A percentile compares a stretch with the other conserved stretches of the same genome.
Evolutionary conservation across 2,797 vertebrate species (phyloP).

Genomic region (Remorina albescens): DNA sequence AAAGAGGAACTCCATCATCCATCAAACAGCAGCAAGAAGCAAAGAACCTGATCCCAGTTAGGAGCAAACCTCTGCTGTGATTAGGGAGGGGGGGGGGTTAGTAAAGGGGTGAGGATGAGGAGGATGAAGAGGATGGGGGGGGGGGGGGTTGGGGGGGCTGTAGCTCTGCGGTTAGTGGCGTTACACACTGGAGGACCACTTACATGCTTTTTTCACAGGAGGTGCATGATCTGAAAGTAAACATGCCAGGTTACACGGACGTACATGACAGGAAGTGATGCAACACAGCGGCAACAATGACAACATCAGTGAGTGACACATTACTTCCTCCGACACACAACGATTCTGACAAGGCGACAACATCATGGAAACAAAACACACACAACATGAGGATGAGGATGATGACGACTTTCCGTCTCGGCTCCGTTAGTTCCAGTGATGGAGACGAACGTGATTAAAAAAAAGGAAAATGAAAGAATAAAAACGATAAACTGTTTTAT

Average conservation of each 20-base stretch:
- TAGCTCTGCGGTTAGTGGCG: constrained; percentile 66
- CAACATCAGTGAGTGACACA: not conserved
- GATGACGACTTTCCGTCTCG: too few relatives aligned
- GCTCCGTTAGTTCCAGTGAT: too few relatives aligned
- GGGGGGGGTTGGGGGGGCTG: constrained; percentile 39
- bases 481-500: too few relatives aligned
- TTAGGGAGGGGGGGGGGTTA: constrained; percentile 46
- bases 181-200: constrained; percentile 84
- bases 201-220: constrained; percentile 90
- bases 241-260: constrained; percentile 83
- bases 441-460: too few relatives aligned
- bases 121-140: too few relatives aligned
- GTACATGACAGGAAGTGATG: constrained; percentile 45
- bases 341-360: too few relatives aligned
- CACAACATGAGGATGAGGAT: too few relatives aligned
- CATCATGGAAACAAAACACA: too few relatives aligned
- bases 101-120: too few relatives aligned
- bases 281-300: constrained; percentile 30
- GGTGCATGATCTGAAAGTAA: constrained; percentile 91
- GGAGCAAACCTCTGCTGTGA: constrained; percentile 11
- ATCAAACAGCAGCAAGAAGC: constrained; percentile 36
- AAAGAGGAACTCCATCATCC: constrained; percentile 7
- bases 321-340: too few relatives aligned
- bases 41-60: constrained; percentile 21
- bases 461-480: too few relatives aligned